Percentiles rank a stretch among this genome's conserved stretches.
phyloP scores from a whole-genome alignment of 2,797 vertebrate genomes.

The Pangasius mekongensis region DNA sequence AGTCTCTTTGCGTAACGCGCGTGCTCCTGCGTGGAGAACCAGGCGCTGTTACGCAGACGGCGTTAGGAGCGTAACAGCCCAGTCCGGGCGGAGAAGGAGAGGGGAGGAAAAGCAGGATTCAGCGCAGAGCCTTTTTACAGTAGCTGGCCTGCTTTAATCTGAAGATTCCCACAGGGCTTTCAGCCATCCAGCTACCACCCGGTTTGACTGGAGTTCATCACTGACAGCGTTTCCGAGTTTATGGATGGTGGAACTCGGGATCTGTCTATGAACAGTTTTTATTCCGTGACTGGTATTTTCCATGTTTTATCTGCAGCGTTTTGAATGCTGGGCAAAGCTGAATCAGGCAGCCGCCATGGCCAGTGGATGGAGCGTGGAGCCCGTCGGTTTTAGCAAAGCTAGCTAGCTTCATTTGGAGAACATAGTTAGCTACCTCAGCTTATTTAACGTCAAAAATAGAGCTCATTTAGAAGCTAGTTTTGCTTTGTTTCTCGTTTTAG shows the following conservation, averaged over 20 bases:
- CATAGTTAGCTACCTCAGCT: not conserved
- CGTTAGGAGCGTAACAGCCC: not conserved
- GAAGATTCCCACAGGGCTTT: conserved; percentile 12
- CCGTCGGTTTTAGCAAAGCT: conserved; percentile 29
- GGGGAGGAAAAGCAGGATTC: not conserved
- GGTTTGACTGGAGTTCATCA: not conserved
- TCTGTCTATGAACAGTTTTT: not conserved
- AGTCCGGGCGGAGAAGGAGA: conserved; percentile 11
- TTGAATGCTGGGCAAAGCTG: conserved; percentile 32
- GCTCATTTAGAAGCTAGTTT: not conserved
- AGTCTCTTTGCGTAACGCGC: conserved; percentile 7
- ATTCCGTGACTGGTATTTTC: not conserved
- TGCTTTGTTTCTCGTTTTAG: not conserved
- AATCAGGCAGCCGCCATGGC: conserved; percentile 49
- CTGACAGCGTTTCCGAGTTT: not conserved
- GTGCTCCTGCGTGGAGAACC: not conserved
- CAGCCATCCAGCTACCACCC: not conserved
- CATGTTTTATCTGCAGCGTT: conserved; percentile 22
- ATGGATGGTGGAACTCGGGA: not conserved
- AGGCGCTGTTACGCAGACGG: not conserved
- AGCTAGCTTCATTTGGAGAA: conserved; percentile 22
- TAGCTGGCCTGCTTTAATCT: conserved; percentile 1
- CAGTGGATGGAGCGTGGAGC: conserved; percentile 41
- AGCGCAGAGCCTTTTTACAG: conserved; percentile 2
- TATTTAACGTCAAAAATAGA: not conserved